A percentile compares a stretch with the other conserved stretches of the same genome.
Conservation (phyloP, 2,888 invertebrate genomes). For the Diarsia rubi region DNA sequence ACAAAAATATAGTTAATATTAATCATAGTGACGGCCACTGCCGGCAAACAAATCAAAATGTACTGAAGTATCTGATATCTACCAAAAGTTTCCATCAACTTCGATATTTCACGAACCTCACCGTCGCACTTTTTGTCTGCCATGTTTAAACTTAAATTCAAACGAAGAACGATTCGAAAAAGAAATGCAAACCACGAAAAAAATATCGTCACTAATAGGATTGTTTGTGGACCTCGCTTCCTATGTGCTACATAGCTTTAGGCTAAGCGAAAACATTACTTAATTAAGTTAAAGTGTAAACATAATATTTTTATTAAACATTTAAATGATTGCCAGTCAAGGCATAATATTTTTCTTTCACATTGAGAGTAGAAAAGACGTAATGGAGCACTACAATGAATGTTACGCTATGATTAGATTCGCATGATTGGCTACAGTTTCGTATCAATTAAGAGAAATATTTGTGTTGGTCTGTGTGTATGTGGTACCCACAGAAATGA, state of each 20-base stretch:
- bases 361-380: neutral
- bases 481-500: slow-evolving; percentile 5
- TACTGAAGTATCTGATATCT: slow-evolving; percentile 84
- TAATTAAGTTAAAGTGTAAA: neutral
- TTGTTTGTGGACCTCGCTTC: neutral
- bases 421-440: slow-evolving; percentile 16
- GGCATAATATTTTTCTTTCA: slow-evolving; percentile 7
- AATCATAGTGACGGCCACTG: slow-evolving; percentile 78
- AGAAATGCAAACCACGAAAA: neutral
- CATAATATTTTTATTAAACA: neutral
- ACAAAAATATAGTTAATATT: slow-evolving; percentile 84
- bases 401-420: slow-evolving; percentile 22
- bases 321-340: neutral
- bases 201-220: neutral
- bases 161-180: neutral
- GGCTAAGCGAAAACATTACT: neutral
- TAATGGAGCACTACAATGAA: slow-evolving; percentile 14
- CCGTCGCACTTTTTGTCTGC: slow-evolving; percentile 35
- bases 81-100: slow-evolving; percentile 83
- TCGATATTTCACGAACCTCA: slow-evolving; percentile 68
- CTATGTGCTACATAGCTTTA: neutral
- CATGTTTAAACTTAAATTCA: slow-evolving; percentile 37
- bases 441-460: slow-evolving; percentile 33
- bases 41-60: slow-evolving; percentile 75
- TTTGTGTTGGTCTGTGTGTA: slow-evolving; percentile 36